These are phyloP conservation scores for Circaetus gallicus DNA, from an alignment of 2,113 vertebrate genomes.

Conservation along the genomic window DNA sequence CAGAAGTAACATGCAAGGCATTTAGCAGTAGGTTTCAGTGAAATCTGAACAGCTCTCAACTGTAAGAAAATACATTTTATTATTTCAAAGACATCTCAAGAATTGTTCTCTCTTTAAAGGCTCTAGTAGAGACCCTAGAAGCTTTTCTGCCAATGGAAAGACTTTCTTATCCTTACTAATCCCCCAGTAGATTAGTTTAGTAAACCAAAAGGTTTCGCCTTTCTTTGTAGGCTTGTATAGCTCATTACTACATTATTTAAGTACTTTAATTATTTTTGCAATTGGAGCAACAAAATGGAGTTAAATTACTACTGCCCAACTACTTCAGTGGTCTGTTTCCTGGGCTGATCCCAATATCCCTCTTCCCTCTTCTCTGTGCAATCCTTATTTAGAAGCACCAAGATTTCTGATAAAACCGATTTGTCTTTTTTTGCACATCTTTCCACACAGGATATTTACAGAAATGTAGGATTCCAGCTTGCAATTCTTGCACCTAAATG, in stretches of 20 bases:
- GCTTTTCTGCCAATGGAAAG: background rate
- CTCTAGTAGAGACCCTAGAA: background rate
- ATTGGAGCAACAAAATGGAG: background rate
- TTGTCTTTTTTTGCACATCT: background rate
- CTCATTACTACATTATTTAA: background rate
- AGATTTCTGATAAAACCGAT: background rate
- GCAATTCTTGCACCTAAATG: background rate
- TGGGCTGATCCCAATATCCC: background rate
- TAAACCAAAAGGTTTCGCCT: background rate
- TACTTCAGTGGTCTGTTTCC: background rate
- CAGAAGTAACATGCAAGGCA: background rate
- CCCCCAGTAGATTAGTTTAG: background rate
- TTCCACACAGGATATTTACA: background rate
- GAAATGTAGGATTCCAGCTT: background rate
- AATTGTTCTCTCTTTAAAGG: background rate
- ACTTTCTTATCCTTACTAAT: background rate
- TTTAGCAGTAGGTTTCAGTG: background rate
- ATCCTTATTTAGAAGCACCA: background rate
- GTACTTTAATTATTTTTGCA: background rate
- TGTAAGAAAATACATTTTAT: background rate
- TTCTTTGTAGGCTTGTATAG: background rate
- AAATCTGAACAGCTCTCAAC: background rate
- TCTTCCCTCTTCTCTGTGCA: background rate
- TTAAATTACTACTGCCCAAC: background rate
- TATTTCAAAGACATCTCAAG: background rate